Conservation (phyloP, 2,113 vertebrate genomes). For the Oryzias woworae region DNA sequence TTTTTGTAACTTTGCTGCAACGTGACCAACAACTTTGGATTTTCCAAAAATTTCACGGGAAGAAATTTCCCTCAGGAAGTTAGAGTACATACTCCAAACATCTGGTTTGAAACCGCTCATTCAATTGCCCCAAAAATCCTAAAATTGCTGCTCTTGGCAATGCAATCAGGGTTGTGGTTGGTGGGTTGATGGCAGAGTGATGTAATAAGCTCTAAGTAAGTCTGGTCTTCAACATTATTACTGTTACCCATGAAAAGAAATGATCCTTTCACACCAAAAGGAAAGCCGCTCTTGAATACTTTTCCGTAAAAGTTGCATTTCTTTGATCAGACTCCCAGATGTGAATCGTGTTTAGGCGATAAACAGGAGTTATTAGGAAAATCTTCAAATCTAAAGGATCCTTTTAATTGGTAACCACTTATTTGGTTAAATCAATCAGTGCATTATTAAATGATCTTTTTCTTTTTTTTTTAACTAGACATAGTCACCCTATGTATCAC, state of each 20-base stretch:
- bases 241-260: constrained; percentile 13
- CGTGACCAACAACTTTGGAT: constrained; percentile 47
- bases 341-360: too few relatives aligned
- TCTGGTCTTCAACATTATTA: constrained; percentile 29
- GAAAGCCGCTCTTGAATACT: not conserved
- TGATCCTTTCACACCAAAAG: constrained; percentile 17
- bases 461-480: too few relatives aligned
- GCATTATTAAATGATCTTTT: too few relatives aligned
- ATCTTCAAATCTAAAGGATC: too few relatives aligned
- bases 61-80: constrained; percentile 26
- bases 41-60: constrained; percentile 35
- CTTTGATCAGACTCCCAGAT: constrained; percentile 17
- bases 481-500: too few relatives aligned
- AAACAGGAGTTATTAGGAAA: too few relatives aligned
- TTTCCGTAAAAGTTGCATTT: not conserved
- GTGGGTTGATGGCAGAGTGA: constrained; percentile 62
- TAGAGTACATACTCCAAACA: constrained; percentile 35
- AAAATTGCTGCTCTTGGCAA: constrained; percentile 61
- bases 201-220: constrained; percentile 48
- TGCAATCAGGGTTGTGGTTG: constrained; percentile 67
- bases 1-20: constrained; percentile 37
- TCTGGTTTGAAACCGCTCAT: constrained; percentile 50
- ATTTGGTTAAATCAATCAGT: too few relatives aligned
- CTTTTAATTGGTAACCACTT: too few relatives aligned
- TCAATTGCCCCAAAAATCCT: constrained; percentile 62